Evolutionary conservation across 2,797 vertebrate genomes (phyloP).

Genomic region (Gila robusta): DNA sequence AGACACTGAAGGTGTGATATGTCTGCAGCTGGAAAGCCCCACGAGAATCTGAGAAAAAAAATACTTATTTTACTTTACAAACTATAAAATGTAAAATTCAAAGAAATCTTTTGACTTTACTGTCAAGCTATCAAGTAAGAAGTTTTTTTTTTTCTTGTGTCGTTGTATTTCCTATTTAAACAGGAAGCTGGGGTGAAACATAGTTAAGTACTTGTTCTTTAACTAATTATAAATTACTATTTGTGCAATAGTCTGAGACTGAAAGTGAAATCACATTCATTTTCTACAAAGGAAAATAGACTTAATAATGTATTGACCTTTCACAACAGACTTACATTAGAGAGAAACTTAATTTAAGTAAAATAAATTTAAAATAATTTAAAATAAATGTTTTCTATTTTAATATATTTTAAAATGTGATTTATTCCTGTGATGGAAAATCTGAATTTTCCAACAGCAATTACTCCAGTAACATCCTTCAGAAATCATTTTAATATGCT

Average conservation of each 20-base stretch:
- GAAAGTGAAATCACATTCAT: background rate
- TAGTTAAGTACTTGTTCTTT: background rate
- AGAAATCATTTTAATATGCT: background rate
- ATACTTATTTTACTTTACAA: background rate
- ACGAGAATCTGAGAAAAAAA: background rate
- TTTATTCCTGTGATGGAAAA: background rate
- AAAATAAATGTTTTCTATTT: too few species aligned
- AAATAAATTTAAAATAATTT: background rate
- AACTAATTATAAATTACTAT: background rate
- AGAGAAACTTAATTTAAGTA: background rate
- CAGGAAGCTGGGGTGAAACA: background rate
- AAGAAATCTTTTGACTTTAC: background rate
- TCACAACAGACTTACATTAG: background rate
- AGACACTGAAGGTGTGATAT: background rate
- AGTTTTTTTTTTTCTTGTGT: too few species aligned
- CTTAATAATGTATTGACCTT: background rate
- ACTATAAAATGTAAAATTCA: background rate
- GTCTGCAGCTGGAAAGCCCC: background rate
- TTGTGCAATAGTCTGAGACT: background rate
- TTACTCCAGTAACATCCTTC: background rate
- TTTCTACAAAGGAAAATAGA: background rate
- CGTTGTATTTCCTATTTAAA: background rate
- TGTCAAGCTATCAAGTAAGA: background rate
- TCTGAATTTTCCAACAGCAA: background rate
- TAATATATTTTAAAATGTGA: background rate